These are phyloP conservation scores for Poliocrania exsul DNA, from an alignment of 2,797 vertebrate species.

Conservation along the genomic window DNA sequence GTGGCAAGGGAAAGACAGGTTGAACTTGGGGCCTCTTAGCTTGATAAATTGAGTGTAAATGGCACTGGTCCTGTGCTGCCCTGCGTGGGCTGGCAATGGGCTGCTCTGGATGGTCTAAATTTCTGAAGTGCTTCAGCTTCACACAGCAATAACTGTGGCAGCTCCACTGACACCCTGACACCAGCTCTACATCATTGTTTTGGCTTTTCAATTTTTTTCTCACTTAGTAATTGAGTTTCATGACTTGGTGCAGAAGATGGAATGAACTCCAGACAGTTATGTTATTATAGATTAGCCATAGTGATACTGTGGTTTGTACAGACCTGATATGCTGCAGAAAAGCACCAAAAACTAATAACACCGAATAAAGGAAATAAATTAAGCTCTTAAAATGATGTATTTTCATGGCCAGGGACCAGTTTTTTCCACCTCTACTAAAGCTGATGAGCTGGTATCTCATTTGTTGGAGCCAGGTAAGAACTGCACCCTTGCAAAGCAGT, in stretches of 20 bases:
- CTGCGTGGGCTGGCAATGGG: neutral
- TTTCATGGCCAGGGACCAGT: slow-evolving; percentile 26
- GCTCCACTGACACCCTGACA: neutral
- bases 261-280: slow-evolving; percentile 21
- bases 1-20: neutral
- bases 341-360: slow-evolving; percentile 27
- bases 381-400: slow-evolving; percentile 37
- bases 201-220: neutral
- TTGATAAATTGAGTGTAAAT: neutral
- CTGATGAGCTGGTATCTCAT: neutral
- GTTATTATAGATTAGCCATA: slow-evolving; percentile 38
- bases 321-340: slow-evolving; percentile 20
- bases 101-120: neutral
- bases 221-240: slow-evolving; percentile 50
- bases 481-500: neutral
- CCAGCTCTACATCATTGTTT: slow-evolving; percentile 7
- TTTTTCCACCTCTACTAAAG: neutral
- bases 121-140: neutral
- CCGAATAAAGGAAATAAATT: slow-evolving; percentile 29
- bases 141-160: neutral
- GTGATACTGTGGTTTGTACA: slow-evolving; percentile 24
- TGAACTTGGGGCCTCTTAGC: neutral
- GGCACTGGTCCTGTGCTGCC: neutral
- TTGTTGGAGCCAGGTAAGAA: neutral
- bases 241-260: slow-evolving; percentile 12